These are phyloP conservation scores for Naja naja DNA, from an alignment of 2,113 vertebrate genomes.

Conservation along the genomic window DNA sequence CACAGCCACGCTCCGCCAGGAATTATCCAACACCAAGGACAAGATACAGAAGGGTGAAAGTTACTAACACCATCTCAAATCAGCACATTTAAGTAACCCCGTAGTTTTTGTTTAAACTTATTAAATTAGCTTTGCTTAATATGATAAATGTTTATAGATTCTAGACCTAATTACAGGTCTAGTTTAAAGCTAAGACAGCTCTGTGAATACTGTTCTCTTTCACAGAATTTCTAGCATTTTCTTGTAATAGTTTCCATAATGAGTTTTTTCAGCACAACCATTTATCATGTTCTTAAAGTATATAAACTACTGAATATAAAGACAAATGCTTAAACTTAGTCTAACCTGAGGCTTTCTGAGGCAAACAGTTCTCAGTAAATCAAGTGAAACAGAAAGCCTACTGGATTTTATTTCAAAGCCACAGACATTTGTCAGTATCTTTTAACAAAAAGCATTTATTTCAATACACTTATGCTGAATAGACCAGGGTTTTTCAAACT, in stretches of 20 bases:
- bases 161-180: conserved; percentile 76
- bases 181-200: conserved; percentile 69
- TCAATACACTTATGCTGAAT: not conserved
- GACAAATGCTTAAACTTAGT: conserved; percentile 67
- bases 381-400: conserved; percentile 68
- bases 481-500: not conserved
- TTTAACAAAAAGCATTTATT: not conserved
- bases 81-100: conserved; percentile 59
- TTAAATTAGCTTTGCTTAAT: conserved; percentile 58
- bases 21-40: not conserved
- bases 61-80: conserved; percentile 60
- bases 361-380: conserved; percentile 67
- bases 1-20: not conserved
- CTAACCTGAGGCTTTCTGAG: conserved; percentile 59
- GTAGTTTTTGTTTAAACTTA: conserved; percentile 63
- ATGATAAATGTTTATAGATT: conserved; percentile 77
- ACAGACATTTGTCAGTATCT: conserved; percentile 34
- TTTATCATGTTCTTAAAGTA: conserved; percentile 79
- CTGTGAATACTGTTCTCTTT: conserved; percentile 67
- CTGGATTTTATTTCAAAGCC: conserved; percentile 71
- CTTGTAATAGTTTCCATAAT: conserved; percentile 79
- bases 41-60: not conserved
- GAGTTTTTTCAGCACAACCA: conserved; percentile 77
- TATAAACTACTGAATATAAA: conserved; percentile 75
- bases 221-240: conserved; percentile 71